Base-by-base conservation (phyloP, 2,888 invertebrate genomes). In the Orthosia cruda region DNA sequence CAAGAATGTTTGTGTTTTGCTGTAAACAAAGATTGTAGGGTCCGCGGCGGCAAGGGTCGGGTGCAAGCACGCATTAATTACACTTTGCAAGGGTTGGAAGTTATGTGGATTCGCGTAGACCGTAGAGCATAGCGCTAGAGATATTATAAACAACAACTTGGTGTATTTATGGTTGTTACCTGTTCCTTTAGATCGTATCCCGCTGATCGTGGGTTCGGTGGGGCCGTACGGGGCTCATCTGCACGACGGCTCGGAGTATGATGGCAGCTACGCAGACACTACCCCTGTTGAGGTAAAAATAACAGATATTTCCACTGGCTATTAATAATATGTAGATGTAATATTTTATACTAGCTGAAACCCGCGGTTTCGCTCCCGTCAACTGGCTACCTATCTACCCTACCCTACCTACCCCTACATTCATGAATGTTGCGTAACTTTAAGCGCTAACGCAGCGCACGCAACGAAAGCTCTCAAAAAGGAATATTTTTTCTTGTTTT, bases 201-300 rank as follows among this genome's bases (percentile, higher is more conserved):
- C 98, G 16, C 91, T 98, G 86, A 97, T 99, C 63, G 98, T 98
- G 32, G 99, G 99, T 0, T 98, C 99, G 0, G 98, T 99, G 78
- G 99, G 99, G 0, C 99, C 99, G 0, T 99, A 98, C 92, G 99
- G 99, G 0, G 99, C 99, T 0, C 98, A 98, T 89, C 96, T 99
- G 54, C 98, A 98, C 90, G 99, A 99, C 93, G 98, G 98, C 16
- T 99, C 99, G 0, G 99, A 99, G 93, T 99, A 99, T 93, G 98
- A 98, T n/a, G 99, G 99, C 23, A 97, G 97, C 77, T 99, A 98
- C 91, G 98, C 98, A 0, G 97, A 97, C 79, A 97, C 95, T 70
- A 97, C 98, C 1, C 93, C 98, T 5, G 95, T 96, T 49, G 96
- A 98, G 96, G 97, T 97, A 93, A 82, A 12, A 16, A 7, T 45